These are phyloP conservation scores for Synergus laeviventris DNA, from an alignment of 2,888 invertebrate species.

Conservation along the genomic window DNA sequence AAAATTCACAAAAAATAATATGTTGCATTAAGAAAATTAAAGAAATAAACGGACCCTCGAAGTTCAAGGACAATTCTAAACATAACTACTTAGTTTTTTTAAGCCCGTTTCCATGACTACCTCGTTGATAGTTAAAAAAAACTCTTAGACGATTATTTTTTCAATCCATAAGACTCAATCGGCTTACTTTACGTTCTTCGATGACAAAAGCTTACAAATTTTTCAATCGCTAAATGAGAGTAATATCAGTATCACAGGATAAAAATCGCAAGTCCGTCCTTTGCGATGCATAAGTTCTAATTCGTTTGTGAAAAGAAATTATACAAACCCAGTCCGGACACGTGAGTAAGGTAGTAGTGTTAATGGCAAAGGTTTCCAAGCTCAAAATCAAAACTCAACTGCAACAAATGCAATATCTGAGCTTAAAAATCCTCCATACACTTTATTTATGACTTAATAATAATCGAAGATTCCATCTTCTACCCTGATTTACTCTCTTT, in stretches of 20 bases:
- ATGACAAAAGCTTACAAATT: conserved; percentile 20
- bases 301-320: background rate
- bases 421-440: conserved; percentile 16
- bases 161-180: conserved; percentile 6
- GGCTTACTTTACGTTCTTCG: conserved; percentile 3
- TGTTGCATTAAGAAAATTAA: background rate
- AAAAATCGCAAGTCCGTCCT: conserved; percentile 24
- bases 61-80: background rate
- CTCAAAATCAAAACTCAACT: conserved; percentile 14
- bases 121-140: conserved; percentile 11
- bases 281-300: conserved; percentile 1
- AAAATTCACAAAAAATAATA: background rate
- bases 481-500: conserved; percentile 28
- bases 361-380: conserved; percentile 16
- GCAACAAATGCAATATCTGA: background rate
- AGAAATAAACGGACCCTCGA: background rate
- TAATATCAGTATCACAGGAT: conserved; percentile 33
- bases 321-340: conserved; percentile 21
- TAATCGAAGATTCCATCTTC: conserved; percentile 33
- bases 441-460: conserved; percentile 30
- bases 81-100: background rate
- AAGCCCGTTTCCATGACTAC: background rate
- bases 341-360: conserved; percentile 7
- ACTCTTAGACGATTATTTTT: background rate
- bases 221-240: conserved; percentile 20